Conservation (phyloP, 2,797 vertebrate species). For the Merluccius polli region DNA sequence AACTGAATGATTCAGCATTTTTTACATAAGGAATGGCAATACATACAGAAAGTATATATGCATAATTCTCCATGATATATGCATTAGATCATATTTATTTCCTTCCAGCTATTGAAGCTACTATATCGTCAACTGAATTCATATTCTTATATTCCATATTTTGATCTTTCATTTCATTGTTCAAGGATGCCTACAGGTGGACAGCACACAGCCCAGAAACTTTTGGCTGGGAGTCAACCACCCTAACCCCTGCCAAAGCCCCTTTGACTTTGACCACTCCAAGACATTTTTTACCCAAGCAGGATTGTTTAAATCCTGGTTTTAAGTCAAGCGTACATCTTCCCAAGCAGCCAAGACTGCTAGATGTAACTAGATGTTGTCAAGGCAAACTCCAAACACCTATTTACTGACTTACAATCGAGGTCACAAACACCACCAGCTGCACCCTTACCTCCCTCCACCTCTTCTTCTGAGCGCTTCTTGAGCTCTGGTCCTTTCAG, state of each 20-base stretch:
- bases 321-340: background rate
- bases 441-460: constrained; percentile 30
- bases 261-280: too few relatives aligned
- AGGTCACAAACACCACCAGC: constrained; percentile 44
- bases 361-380: background rate
- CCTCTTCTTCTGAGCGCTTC: too few relatives aligned
- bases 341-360: too few relatives aligned
- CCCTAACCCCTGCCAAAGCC: background rate
- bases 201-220: background rate
- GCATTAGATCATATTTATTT: background rate
- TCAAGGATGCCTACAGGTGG: background rate
- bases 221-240: background rate
- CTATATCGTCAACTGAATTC: background rate
- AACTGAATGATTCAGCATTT: background rate
- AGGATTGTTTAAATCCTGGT: background rate
- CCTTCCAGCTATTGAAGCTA: background rate
- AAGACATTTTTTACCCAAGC: background rate
- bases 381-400: background rate
- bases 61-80: background rate
- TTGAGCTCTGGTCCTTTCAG: constrained; percentile 39
- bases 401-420: background rate
- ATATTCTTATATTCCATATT: background rate
- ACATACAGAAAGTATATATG: background rate
- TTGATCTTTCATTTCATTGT: background rate
- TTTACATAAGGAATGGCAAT: background rate